Conservation (phyloP, 92 coral and sea anemone genomes). For the Phenganax stokvisi region DNA sequence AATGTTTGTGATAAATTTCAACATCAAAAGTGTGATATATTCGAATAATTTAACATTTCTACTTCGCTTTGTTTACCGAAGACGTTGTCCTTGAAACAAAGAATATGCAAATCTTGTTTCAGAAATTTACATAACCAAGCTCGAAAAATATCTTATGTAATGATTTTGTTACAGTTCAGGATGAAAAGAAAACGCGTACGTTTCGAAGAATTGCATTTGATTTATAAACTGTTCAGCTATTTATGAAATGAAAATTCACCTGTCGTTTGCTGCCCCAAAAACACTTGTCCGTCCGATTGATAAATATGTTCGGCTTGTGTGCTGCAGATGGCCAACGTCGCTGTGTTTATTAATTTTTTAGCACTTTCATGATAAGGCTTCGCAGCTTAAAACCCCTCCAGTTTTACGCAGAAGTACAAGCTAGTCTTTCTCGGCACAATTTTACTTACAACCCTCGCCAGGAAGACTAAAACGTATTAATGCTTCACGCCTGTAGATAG, state of each 20-base stretch:
- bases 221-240: not conserved
- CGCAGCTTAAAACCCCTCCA: not conserved
- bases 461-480: too few species aligned
- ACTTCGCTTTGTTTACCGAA: too few species aligned
- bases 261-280: constrained; percentile 7
- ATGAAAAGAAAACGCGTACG: not conserved
- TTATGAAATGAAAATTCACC: constrained; percentile 20
- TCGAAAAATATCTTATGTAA: not conserved
- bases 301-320: constrained; percentile 12
- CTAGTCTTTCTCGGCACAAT: too few species aligned
- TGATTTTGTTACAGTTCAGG: not conserved
- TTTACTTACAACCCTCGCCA: too few species aligned
- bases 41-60: too few species aligned
- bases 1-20: not conserved
- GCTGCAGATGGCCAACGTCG: not conserved
- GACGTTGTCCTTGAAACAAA: too few species aligned
- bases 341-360: constrained; percentile 9
- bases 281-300: constrained; percentile 3
- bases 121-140: constrained; percentile 10
- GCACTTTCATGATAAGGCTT: constrained; percentile 18
- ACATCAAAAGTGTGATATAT: not conserved
- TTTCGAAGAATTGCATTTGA: not conserved
- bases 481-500: not conserved
- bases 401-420: not conserved
- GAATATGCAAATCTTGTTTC: constrained; percentile 7